Percentiles rank a stretch among this genome's conserved stretches.
Evolutionary conservation across 2,113 vertebrate genomes (phyloP).

Genomic region (Bombycilla garrulus): DNA sequence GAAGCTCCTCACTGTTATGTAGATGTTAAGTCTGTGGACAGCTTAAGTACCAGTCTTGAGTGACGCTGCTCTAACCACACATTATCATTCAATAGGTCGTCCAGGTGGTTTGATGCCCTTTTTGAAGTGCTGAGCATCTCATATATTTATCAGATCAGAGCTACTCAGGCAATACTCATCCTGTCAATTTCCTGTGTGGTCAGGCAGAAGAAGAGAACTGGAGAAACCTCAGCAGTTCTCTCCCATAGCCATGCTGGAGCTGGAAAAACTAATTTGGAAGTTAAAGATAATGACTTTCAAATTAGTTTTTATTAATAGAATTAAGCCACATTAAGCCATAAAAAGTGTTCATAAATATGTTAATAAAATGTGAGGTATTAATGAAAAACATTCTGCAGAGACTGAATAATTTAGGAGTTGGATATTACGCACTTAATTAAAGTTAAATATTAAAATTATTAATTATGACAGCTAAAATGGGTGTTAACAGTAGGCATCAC

Average conservation of each 20-base stretch:
- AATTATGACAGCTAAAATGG: conserved; percentile 34
- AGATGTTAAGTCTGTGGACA: background rate
- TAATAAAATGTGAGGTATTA: conserved; percentile 58
- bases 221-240: background rate
- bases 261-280: conserved; percentile 39
- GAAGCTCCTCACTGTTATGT: background rate
- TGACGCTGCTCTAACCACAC: background rate
- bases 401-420: conserved; percentile 54
- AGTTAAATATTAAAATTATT: conserved; percentile 63
- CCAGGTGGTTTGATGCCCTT: background rate
- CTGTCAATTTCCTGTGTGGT: background rate
- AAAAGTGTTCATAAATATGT: conserved; percentile 68
- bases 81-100: background rate
- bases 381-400: conserved; percentile 61
- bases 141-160: background rate
- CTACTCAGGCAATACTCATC: background rate
- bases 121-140: background rate
- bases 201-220: background rate
- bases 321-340: conserved; percentile 62
- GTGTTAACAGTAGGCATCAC: background rate
- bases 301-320: conserved; percentile 75
- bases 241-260: background rate
- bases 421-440: conserved; percentile 47
- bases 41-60: background rate
- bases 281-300: conserved; percentile 67